Base-by-base conservation (phyloP, 2,113 vertebrate species). In the Pheucticus melanocephalus region DNA sequence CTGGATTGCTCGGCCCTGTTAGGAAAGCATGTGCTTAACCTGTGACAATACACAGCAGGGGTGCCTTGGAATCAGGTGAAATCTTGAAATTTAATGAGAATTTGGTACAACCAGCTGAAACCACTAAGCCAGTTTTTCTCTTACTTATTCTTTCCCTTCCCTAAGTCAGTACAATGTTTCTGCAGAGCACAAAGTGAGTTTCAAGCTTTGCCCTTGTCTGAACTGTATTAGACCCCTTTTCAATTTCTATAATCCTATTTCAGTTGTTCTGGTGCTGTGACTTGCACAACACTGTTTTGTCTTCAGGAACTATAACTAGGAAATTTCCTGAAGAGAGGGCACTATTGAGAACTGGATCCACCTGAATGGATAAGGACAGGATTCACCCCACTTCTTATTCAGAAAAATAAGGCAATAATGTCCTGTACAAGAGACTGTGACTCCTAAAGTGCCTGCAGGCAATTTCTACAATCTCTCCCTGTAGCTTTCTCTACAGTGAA, bases 1-100 rank as follows among this genome's bases (percentile, higher is more conserved):
- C 28, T 42, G 24, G 3, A 1, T 75, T 10, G 1, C 18, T 54
- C 3, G 2, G 9, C 15, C 33, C 8, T 40, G 11, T 35, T 44
- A 56, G 13, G 44, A 83, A 86, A 83, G 2, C 9, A 24, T 35
- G 12, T 25, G 12, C 12, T 60, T 37, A 28, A 68, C 6, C 7
- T 27, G 12, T 0, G 15, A 18, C 15, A 68, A 37, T 9, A 22
- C 7, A 50, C 23, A 75, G 12, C 20, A 70, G 54, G 86, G 6
- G 2, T 15, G 53, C 18, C 39, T 66, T 40, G 2, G 11, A 47
- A 66, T n/a, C 66, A 35, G 9, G 12, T 2, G 1, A 75, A 92
- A 28, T 75, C 0, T 47, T 0, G 0, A 77, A 73, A 77, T 37
- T 18, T 77, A 15, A 10, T 45, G 11, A 56, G 12, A 86, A 65